Percentiles rank a stretch among this genome's conserved stretches.
These are phyloP conservation scores for Drosophila persimilis DNA, from an alignment of 1,140 invertebrate genomes.

Conservation along the genomic window DNA sequence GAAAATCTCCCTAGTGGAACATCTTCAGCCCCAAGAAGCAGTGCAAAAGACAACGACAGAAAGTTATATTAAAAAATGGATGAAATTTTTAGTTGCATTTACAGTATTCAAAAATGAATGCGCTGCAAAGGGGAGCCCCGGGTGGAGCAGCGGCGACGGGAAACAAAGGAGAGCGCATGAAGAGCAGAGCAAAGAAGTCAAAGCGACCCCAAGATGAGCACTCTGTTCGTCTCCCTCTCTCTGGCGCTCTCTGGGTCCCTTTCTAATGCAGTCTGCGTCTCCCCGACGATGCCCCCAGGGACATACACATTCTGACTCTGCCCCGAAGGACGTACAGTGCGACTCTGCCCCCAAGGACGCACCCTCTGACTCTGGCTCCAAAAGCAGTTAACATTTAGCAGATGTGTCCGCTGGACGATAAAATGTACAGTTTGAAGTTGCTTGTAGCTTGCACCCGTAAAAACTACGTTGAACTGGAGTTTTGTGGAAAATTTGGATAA, in stretches of 20 bases:
- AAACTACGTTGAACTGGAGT: too few relatives aligned
- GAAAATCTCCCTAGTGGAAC: background rate
- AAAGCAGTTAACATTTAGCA: too few relatives aligned
- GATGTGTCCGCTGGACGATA: too few relatives aligned
- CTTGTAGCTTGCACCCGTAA: too few relatives aligned
- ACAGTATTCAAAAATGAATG: constrained; percentile 69
- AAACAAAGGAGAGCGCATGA: constrained; percentile 27
- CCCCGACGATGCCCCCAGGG: too few relatives aligned
- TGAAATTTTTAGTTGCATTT: constrained; percentile 53
- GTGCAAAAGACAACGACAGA: constrained; percentile 10
- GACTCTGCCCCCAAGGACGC: constrained; percentile 45
- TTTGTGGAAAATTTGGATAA: too few relatives aligned
- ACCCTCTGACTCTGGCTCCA: constrained; percentile 3
- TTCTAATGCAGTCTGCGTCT: too few relatives aligned
- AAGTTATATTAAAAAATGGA: constrained; percentile 26
- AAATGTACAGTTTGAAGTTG: too few relatives aligned
- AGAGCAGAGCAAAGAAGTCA: constrained; percentile 39
- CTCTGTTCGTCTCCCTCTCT: background rate
- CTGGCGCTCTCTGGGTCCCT: background rate
- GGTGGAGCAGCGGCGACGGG: too few relatives aligned
- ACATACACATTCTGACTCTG: too few relatives aligned
- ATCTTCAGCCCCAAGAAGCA: constrained; percentile 13
- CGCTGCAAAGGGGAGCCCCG: constrained; percentile 28
- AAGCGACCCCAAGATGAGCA: constrained; percentile 24
- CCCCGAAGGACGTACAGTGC: too few relatives aligned